Evolutionary conservation across 1,140 invertebrate genomes (phyloP).

Genomic region (Oedothorax gibbosus): DNA sequence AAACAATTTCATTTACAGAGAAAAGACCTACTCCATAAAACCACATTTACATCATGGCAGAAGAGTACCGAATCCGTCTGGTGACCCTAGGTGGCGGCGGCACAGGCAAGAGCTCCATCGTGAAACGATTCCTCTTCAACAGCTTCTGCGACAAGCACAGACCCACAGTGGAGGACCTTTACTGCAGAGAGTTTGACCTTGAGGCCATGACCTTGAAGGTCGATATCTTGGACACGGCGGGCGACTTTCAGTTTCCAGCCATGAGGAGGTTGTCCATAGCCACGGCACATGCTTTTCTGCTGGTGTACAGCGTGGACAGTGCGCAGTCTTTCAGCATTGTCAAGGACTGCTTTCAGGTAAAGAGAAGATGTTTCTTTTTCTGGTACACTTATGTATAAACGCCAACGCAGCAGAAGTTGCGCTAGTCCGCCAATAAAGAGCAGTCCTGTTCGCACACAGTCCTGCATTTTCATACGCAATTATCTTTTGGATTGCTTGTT

Average conservation of each 20-base stretch:
- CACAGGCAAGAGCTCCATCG: conserved; percentile 88
- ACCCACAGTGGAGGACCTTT: conserved; percentile 90
- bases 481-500: too few relatives aligned
- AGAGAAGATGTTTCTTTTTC: too few relatives aligned
- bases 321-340: conserved; percentile 80
- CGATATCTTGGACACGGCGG: conserved; percentile 89
- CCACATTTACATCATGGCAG: conserved; percentile 16
- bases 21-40: too few relatives aligned
- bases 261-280: conserved; percentile 87
- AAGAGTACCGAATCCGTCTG: conserved; percentile 81
- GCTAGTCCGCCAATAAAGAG: too few relatives aligned
- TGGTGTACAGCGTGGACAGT: conserved; percentile 85
- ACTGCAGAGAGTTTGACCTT: conserved; percentile 86
- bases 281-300: conserved; percentile 88
- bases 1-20: too few relatives aligned
- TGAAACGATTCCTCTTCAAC: conserved; percentile 87
- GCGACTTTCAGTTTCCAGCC: conserved; percentile 88
- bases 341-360: conserved; percentile 78
- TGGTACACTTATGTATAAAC: too few relatives aligned
- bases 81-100: conserved; percentile 85
- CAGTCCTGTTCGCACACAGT: too few relatives aligned
- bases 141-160: conserved; percentile 85
- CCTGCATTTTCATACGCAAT: too few relatives aligned
- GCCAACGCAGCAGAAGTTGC: too few relatives aligned
- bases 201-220: conserved; percentile 75